These are phyloP conservation scores for Drosophila truncata DNA, from an alignment of 1,140 invertebrate genomes.

Conservation along the genomic window DNA sequence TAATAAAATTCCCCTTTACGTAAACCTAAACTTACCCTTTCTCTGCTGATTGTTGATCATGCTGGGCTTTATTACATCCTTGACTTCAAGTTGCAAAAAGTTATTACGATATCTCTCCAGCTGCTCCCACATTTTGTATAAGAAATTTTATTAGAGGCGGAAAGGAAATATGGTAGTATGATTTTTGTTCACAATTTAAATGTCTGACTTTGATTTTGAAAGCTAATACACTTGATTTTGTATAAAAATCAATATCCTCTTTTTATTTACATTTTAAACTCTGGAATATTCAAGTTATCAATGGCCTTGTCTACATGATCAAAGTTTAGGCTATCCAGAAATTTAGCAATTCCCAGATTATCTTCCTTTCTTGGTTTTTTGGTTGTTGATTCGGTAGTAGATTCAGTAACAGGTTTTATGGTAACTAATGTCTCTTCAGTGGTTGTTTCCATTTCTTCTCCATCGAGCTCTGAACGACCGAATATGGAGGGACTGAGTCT, in stretches of 20 bases:
- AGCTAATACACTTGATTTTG: not conserved
- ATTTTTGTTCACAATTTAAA: slow-evolving; percentile 1
- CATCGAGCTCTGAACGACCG: not conserved
- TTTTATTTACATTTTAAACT: not conserved
- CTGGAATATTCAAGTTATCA: not conserved
- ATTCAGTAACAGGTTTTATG: not conserved
- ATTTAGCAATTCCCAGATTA: not conserved
- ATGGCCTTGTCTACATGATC: not conserved
- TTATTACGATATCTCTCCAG: slow-evolving; percentile 72
- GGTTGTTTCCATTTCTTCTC: not conserved
- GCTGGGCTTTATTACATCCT: slow-evolving; percentile 50
- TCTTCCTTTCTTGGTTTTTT: not conserved
- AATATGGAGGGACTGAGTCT: slow-evolving; percentile 5
- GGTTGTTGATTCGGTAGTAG: not conserved
- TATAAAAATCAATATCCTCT: too few species aligned
- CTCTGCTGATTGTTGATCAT: slow-evolving; percentile 59
- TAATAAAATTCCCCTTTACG: too few species aligned
- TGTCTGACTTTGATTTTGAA: not conserved
- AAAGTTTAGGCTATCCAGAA: not conserved
- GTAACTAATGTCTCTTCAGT: not conserved
- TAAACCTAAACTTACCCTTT: slow-evolving; percentile 30
- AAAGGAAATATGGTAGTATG: not conserved
- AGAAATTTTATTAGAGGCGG: slow-evolving; percentile 1
- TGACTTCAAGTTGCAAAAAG: slow-evolving; percentile 68
- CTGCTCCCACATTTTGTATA: slow-evolving; percentile 70